phyloP scores from a whole-genome alignment of 2,797 vertebrate genomes.

The Nothura maculosa region DNA sequence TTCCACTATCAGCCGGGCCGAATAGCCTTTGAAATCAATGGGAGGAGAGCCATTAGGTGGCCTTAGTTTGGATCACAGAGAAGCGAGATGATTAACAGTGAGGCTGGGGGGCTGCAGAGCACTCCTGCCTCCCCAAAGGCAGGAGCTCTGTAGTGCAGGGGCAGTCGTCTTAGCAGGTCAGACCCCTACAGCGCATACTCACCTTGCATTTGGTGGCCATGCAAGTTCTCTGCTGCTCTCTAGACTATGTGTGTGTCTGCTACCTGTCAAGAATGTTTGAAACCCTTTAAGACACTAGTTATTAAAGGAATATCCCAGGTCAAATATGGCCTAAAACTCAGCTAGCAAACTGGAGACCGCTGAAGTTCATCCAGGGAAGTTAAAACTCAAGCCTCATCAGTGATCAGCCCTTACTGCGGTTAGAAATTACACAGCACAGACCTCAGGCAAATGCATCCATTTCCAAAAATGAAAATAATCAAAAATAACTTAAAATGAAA shows the following conservation, averaged over 20 bases:
- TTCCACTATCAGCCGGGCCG: background rate
- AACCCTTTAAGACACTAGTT: background rate
- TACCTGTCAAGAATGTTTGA: background rate
- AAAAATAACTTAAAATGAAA: background rate
- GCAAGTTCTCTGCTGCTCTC: background rate
- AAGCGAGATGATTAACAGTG: background rate
- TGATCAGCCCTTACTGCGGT: background rate
- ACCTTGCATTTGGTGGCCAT: background rate
- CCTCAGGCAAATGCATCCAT: background rate
- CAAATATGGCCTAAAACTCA: background rate
- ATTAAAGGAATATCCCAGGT: background rate
- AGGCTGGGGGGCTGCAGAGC: background rate
- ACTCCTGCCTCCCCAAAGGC: background rate
- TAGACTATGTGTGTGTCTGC: background rate
- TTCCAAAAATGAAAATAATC: background rate
- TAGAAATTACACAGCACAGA: background rate
- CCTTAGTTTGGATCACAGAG: background rate
- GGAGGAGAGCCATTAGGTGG: background rate
- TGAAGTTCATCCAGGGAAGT: background rate
- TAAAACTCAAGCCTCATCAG: background rate
- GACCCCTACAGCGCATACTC: background rate
- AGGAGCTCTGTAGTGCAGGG: background rate
- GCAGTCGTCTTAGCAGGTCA: background rate
- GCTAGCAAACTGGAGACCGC: background rate
- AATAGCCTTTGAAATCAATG: background rate